Evolutionary conservation across 2,888 invertebrate species (phyloP).

Genomic region (Eupithecia subfuscata): DNA sequence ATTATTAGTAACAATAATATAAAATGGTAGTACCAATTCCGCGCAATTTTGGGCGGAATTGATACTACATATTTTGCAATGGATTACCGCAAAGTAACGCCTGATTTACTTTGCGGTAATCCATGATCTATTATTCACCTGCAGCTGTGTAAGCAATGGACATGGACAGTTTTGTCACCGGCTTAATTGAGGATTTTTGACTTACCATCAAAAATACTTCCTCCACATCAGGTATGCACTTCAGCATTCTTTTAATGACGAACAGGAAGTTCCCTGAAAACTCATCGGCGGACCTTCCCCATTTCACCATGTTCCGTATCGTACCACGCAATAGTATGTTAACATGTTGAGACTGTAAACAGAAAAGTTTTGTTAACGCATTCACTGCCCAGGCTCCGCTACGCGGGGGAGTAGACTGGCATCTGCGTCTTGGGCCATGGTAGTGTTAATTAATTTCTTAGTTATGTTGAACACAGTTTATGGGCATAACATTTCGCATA

Average conservation of each 20-base stretch:
- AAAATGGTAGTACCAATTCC: too few relatives aligned
- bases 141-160: neutral
- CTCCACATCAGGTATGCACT: slow-evolving; percentile 90
- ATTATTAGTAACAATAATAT: too few relatives aligned
- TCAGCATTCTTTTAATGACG: slow-evolving; percentile 90
- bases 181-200: neutral
- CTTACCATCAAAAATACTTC: slow-evolving; percentile 91
- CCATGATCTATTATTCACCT: too few relatives aligned
- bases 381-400: too few relatives aligned
- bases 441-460: too few relatives aligned
- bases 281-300: slow-evolving; percentile 90
- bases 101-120: too few relatives aligned
- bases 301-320: slow-evolving; percentile 90
- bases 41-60: too few relatives aligned
- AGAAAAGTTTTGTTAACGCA: slow-evolving; percentile 31
- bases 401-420: too few relatives aligned
- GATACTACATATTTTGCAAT: too few relatives aligned
- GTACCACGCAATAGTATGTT: slow-evolving; percentile 94
- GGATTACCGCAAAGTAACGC: too few relatives aligned
- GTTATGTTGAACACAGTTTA: too few relatives aligned
- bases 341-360: slow-evolving; percentile 90
- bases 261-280: slow-evolving; percentile 91
- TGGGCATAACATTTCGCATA: neutral
- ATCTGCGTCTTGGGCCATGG: too few relatives aligned
- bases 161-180: neutral